Evolutionary conservation across 2,888 invertebrate genomes (phyloP), one percentile per base, ranked within the genome.

Genomic region (Rhamnusium bicolor): DNA sequence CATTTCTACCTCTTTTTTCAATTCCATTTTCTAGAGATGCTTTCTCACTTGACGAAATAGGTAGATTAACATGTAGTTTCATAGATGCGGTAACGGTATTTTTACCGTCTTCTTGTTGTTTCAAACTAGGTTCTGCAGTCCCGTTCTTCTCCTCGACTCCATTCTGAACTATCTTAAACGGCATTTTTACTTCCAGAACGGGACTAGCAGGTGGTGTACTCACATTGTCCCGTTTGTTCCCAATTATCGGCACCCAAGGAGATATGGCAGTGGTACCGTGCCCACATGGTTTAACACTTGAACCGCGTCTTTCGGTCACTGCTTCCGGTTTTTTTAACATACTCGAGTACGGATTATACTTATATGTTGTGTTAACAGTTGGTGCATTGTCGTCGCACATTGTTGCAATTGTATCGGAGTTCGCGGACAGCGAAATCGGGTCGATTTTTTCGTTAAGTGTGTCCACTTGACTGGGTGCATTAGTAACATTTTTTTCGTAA

Each of bases 251-350:
- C 19, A 86, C 80, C 76, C 84, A 80, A 1, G 88, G 87, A 29
- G 85, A 72, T 54, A 88, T 85, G 3, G 87, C 87, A 5, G 85
- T 80, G 8, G 87, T 88, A 14, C 87, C 88, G 72, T 88, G 88
- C 16, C 87, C 87, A 74, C 87, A 87, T 0, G 88, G 88, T 74
- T 87, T 88, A 3, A 88, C 88, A 65, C 80, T 47, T 24, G 69
- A 54, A 10, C 69, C 68, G 14, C 73, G 58, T 29, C 69, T 62
- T 47, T 54, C 66, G 5, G 61, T 6, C 49, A 12, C 56, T 7
- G 60, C 24, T 66, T 78, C 80, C 10, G 73, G 63, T n/a, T 74
- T 77, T 67, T 79, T 79, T 5, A 82, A 51, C 24, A 77, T 75
- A 66, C 71, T 78, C 21, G 82, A 80, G 78, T 83, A 82, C 62